phyloP scores from a whole-genome alignment of 1,140 invertebrate genomes.

The Frieseomelitta varia region DNA sequence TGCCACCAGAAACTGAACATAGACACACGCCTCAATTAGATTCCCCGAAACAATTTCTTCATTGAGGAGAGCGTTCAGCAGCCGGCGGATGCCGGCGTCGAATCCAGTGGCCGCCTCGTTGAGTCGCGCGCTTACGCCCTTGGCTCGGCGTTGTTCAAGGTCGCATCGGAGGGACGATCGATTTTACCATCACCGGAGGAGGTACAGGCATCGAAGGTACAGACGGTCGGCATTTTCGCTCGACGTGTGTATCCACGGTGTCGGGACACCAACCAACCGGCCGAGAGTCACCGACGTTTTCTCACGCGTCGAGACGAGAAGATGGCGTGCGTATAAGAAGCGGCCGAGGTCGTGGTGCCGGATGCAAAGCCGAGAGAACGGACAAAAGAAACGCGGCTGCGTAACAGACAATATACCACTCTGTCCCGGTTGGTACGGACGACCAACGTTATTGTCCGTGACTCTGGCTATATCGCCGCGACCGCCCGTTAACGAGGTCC shows the following conservation, averaged over 20 bases:
- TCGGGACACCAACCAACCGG: no score
- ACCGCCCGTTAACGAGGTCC: constrained; percentile 51
- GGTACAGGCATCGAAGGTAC: not conserved
- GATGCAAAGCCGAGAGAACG: constrained; percentile 59
- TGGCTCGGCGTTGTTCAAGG: constrained; percentile 23
- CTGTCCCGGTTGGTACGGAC: constrained; percentile 23
- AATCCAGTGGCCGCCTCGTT: not conserved
- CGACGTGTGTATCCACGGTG: not conserved
- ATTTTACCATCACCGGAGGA: not conserved
- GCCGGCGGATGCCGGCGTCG: not conserved
- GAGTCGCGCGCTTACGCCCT: constrained; percentile 13
- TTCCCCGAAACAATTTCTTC: not conserved
- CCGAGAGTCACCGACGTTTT: constrained; percentile 42
- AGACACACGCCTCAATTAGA: not conserved
- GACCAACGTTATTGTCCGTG: constrained; percentile 60
- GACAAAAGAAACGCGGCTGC: constrained; percentile 63
- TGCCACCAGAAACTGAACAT: not conserved
- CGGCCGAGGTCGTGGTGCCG: constrained; percentile 45
- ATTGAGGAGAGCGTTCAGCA: not conserved
- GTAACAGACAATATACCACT: constrained; percentile 56
- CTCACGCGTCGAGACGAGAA: constrained; percentile 58
- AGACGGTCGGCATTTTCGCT: not conserved
- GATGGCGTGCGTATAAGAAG: constrained; percentile 4
- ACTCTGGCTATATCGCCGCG: constrained; percentile 24
- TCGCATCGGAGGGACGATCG: constrained; percentile 15